Percentiles rank a stretch among this genome's conserved stretches.
These are phyloP conservation scores for Dione vanillae DNA, from an alignment of 2,888 invertebrate species.

Conservation along the genomic window DNA sequence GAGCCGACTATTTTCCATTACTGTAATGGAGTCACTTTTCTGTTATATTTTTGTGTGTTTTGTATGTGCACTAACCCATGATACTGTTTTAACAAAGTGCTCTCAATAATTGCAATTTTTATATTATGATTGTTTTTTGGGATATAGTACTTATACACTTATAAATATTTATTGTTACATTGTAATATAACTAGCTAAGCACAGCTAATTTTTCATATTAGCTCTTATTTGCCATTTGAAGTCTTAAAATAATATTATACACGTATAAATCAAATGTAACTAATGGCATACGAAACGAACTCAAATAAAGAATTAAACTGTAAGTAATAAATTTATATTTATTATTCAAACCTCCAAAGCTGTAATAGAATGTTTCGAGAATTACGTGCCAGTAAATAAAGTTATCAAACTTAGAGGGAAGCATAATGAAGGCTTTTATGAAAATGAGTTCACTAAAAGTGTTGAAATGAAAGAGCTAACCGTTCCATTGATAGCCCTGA, in stretches of 20 bases:
- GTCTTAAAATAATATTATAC: too few species aligned
- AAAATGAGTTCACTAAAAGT: conserved; percentile 27
- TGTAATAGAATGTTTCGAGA: conserved; percentile 20
- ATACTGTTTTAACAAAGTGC: conserved; percentile 31
- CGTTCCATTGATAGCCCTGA: conserved; percentile 21
- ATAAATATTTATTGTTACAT: not conserved
- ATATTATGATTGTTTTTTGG: not conserved
- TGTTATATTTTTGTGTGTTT: conserved; percentile 64
- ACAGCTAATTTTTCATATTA: too few species aligned
- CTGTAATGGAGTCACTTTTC: conserved; percentile 65
- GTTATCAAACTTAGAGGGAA: conserved; percentile 28
- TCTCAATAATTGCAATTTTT: conserved; percentile 19
- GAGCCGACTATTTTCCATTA: conserved; percentile 81
- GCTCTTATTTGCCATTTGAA: too few species aligned
- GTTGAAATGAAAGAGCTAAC: conserved; percentile 26
- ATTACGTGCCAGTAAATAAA: conserved; percentile 27
- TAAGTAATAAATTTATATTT: conserved; percentile 10
- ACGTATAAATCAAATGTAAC: too few species aligned
- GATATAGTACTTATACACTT: not conserved
- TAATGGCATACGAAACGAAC: too few species aligned
- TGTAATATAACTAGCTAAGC: too few species aligned
- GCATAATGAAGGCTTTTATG: conserved; percentile 26
- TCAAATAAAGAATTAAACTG: not conserved
- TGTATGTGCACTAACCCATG: conserved; percentile 27
- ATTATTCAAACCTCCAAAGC: conserved; percentile 11